phyloP scores from a whole-genome alignment of 1,140 invertebrate genomes.

The Ruditapes philippinarum region DNA sequence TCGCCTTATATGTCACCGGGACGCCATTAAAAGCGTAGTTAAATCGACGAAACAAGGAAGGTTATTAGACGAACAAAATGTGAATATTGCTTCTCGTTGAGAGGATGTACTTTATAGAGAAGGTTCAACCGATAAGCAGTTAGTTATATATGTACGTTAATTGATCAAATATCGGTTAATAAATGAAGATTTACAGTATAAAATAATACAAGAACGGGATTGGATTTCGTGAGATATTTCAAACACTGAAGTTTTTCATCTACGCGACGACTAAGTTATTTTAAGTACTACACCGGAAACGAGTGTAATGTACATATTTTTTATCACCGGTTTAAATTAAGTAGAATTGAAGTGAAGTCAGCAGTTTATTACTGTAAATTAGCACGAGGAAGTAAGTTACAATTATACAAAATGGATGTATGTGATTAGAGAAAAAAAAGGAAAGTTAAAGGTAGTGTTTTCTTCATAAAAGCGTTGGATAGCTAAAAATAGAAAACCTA shows the following conservation, averaged over 20 bases:
- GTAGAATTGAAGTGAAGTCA: background rate
- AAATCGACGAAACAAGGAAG: background rate
- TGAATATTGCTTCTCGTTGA: background rate
- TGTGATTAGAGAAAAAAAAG: too few species aligned
- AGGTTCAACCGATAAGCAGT: background rate
- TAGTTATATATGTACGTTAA: background rate
- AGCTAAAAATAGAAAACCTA: too few species aligned
- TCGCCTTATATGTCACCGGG: constrained; percentile 4
- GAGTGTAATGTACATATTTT: background rate
- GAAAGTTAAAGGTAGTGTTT: too few species aligned
- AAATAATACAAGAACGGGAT: background rate
- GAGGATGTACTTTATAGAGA: background rate
- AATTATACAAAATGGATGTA: constrained; percentile 10
- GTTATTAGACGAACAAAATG: constrained; percentile 4
- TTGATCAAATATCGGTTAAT: background rate
- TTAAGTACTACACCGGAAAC: constrained; percentile 45
- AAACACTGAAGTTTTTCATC: constrained; percentile 1
- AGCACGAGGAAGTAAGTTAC: background rate
- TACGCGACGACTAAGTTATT: constrained; percentile 24
- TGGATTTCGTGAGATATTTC: background rate
- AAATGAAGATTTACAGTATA: background rate
- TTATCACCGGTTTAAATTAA: background rate
- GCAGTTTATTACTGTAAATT: background rate
- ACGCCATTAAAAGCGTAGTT: constrained; percentile 27
- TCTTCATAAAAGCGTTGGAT: too few species aligned